Evolutionary conservation across 2,113 vertebrate genomes (phyloP).

Genomic region (Panthera uncia): DNA sequence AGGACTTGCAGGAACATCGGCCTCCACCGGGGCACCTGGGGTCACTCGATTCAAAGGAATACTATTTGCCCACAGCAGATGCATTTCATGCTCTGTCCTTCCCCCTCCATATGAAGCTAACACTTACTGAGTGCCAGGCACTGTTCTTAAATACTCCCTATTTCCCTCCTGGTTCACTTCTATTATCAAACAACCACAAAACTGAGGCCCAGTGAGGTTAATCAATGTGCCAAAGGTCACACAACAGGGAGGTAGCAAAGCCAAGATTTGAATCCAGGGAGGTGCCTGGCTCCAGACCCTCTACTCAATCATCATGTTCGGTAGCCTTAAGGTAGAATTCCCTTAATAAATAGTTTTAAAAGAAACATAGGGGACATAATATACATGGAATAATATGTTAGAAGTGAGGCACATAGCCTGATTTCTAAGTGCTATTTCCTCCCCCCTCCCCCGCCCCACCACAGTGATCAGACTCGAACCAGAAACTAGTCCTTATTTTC

Average conservation of each 20-base stretch:
- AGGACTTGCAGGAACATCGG: accelerated
- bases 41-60: not conserved
- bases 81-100: accelerated
- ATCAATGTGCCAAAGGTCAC: not conserved
- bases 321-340: not conserved
- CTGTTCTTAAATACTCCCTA: not conserved
- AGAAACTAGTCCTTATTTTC: conserved; percentile 42
- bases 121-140: accelerated
- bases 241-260: not conserved
- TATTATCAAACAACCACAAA: not conserved
- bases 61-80: not conserved
- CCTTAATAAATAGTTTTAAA: not conserved
- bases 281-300: not conserved
- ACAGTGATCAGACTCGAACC: not conserved
- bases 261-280: not conserved
- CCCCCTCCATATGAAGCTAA: accelerated
- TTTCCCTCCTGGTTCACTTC: not conserved
- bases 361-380: not conserved
- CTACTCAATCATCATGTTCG: not conserved
- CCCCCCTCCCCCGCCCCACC: not conserved
- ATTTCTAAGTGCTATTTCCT: not conserved
- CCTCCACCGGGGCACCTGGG: accelerated
- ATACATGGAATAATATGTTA: not conserved
- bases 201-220: not conserved
- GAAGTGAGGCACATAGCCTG: not conserved